Evolutionary conservation across 2,113 vertebrate species (phyloP).

Genomic region (Dinomys branickii): DNA sequence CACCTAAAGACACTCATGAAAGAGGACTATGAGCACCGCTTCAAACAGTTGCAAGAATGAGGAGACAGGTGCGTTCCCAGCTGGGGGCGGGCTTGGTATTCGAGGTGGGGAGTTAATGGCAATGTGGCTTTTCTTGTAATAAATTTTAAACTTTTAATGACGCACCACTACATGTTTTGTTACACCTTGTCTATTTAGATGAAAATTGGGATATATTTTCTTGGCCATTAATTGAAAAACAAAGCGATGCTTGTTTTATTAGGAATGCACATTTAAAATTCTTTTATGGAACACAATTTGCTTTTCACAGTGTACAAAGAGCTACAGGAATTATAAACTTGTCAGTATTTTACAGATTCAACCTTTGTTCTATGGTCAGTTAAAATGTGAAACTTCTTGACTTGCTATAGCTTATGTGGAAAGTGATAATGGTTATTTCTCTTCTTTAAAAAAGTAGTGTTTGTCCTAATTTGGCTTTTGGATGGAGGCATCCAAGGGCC

Average conservation of each 20-base stretch:
- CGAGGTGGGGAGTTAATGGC: not conserved
- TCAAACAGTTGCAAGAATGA: not conserved
- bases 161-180: not conserved
- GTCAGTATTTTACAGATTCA: not conserved
- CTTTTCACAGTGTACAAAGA: not conserved
- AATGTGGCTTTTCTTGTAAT: not conserved
- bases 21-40: not conserved
- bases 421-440: not conserved
- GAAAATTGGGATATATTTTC: slow-evolving; percentile 39
- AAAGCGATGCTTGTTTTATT: not conserved
- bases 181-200: not conserved
- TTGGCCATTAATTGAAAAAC: slow-evolving; percentile 37
- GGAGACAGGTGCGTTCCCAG: not conserved
- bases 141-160: not conserved
- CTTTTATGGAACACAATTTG: not conserved
- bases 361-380: not conserved
- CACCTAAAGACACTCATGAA: not conserved
- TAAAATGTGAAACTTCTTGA: not conserved
- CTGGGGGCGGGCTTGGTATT: not conserved
- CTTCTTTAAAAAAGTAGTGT: not conserved
- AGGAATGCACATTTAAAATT: not conserved
- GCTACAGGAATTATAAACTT: not conserved
- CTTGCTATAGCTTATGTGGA: not conserved
- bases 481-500: not conserved
- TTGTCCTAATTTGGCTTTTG: not conserved